Evolutionary conservation across 2,113 vertebrate genomes (phyloP), one percentile per base, ranked within the genome.

Genomic region (Benitochromis conjunctus): DNA sequence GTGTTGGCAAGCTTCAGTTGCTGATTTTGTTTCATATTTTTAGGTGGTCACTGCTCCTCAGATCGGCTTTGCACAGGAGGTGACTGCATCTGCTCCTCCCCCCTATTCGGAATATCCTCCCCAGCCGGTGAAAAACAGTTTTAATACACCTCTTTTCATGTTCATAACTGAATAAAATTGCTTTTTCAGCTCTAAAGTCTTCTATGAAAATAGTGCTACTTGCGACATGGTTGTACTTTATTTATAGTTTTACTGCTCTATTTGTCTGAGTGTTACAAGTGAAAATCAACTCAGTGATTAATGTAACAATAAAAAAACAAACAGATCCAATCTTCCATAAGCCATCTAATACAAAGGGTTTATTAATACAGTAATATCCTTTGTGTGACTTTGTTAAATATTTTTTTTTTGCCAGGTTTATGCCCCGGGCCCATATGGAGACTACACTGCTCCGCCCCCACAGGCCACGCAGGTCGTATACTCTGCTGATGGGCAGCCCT

Each of bases 91-190:
- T 7, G 95, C 96, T 90, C 95, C 96, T 74, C 96, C 96, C 1
- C 94, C 95, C 3, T 95, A 96, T 85, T 92, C 95, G 4, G 96
- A 97, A 92, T 95, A 95, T 46, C 93, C 93, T 41, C 89, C 95
- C 1, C 90, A 92, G 78, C 95, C 95, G 95, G 96, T 97, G 92
- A 88, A 76, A 53, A 53, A 76, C 26, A 13, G 29, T 76, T 34
- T 51, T 53, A 76, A 53, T 29, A 2, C 10, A 13, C 7, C 10
- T 76, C 46, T 76, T 76, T 76, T 53, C 18, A 5, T 31, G 26
- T 29, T 76, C 10, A 8, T 31, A 53, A 76, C 1, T 76, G 43
- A 76, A 76, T 12, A 31, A 76, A 74, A 53, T 46, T 2, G 8
- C 16, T 29, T 76, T 76, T 76, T 76, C 46, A 76, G 26, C 9